A percentile compares a stretch with the other conserved stretches of the same genome.
These are phyloP conservation scores for Euplexia lucipara DNA, from an alignment of 2,888 invertebrate species.

Conservation along the genomic window DNA sequence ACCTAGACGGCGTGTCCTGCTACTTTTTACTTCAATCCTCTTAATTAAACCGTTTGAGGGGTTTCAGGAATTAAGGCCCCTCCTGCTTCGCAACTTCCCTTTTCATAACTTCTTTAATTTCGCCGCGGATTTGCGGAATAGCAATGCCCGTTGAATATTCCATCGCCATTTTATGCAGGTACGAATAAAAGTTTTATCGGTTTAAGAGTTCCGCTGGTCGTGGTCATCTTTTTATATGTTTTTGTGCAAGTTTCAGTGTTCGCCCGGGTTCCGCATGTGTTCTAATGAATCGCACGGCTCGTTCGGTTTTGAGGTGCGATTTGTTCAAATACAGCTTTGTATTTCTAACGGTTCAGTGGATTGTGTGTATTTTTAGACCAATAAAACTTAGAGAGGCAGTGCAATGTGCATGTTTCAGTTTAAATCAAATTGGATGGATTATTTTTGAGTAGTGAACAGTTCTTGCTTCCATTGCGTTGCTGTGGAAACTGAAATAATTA, in stretches of 20 bases:
- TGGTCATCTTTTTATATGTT: constrained; percentile 68
- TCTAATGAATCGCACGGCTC: constrained; percentile 42
- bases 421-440: no score
- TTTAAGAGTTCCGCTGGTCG: constrained; percentile 61
- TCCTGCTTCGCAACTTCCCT: constrained; percentile 70
- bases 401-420: constrained; percentile 14
- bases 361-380: constrained; percentile 32
- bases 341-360: constrained; percentile 35
- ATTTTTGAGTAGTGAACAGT: neutral
- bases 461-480: neutral
- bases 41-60: constrained; percentile 75
- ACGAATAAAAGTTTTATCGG: constrained; percentile 77
- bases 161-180: constrained; percentile 77
- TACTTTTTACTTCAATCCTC: constrained; percentile 69
- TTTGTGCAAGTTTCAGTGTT: constrained; percentile 50
- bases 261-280: constrained; percentile 28
- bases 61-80: constrained; percentile 70
- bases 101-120: constrained; percentile 84
- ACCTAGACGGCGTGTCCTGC: constrained; percentile 47
- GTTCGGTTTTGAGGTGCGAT: constrained; percentile 25
- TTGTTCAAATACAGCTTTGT: constrained; percentile 40
- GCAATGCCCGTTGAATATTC: constrained; percentile 75
- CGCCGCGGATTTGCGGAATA: constrained; percentile 73
- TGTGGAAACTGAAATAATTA: no score
- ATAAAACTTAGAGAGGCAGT: constrained; percentile 12